Base-by-base conservation (phyloP, 2,888 invertebrate genomes). In the Adineta ricciae region DNA sequence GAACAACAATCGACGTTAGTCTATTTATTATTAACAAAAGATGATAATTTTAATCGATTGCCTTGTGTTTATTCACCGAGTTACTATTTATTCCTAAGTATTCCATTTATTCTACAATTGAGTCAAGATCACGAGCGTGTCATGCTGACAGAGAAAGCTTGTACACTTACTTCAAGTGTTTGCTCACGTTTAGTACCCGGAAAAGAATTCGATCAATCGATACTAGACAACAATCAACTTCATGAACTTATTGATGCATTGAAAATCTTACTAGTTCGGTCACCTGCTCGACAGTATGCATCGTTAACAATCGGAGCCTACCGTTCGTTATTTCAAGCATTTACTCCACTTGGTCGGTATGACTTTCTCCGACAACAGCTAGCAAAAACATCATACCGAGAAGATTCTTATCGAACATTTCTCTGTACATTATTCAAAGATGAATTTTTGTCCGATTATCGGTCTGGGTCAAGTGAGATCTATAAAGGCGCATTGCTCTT, bases 331-430 rank as follows among this genome's bases (percentile, higher is more conserved):
- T 64, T 64, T 64, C 32, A 19, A 32, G 32, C 64, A 64, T 64
- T 64, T 32, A 24, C 27, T 64, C 19, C 32, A 4, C 14, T 36
- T 16, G 64, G 64, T 32, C 64, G 64, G 7, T 64, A 32, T 32
- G 19, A 16, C 19, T 64, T 64, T 64, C 64, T 64, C 32, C 64
- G 64, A 14, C 64, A 64, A 32, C 64, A 64, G 32, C 7, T 64
- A 64, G 64, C 64, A 32, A 64, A 64, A 64, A 64, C 64, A 14
- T 36, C 27, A 4, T 14, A 11, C 32, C 4, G 3, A 19, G 64
- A 64, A 64, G 64, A 64, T 36, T 64, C 64, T 19, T 64, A 64
- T 64, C 64, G 64, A 64, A 64, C 64, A 64, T 64, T 64, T 19
- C 64, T 64, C 8, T 64, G 64, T 64, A 64, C 32, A 32, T 64